Evolutionary conservation across 2,888 invertebrate species (phyloP), one percentile per base, ranked within the genome.

Genomic region (Buathra laborator): DNA sequence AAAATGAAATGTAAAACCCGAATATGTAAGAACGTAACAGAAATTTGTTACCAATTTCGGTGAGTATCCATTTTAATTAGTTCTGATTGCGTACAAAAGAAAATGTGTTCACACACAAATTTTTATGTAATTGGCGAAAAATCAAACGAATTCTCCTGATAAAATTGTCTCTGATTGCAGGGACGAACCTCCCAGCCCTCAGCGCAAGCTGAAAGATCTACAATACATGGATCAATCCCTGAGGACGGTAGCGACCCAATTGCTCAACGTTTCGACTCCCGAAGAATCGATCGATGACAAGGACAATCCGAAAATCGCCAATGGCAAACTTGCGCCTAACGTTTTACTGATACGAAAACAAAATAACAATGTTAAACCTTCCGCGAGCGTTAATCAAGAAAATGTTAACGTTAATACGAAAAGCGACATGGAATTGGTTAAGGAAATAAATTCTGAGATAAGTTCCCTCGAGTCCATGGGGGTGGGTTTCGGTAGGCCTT

Each of bases 211-310:
- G 62, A 93, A 93, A 77, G 91, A 93, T 71, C 87, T 93, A 51
- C 92, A 90, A 64, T 89, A 90, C 70, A 94, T 94, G 86, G 93
- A 94, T 64, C 91, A 92, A 68, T 93, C 94, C 0, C 71, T 94
- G 79, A 90, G 93, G 80, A 93, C 93, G 3, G 92, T 94, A 16
- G 92, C 94, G n/a, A 94, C 94, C 3, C 94, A 94, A 75, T 85
- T 94, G 44, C 82, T 94, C 16, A 94, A 94, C 84, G 90, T 91
- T 3, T 90, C 93, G 12, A 86, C 78, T 19, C 81, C 89, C 0
- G 85, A 90, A 2, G 87, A 86, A 6, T 19, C 78, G 2, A n/a
- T 74, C 0, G 86, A 74, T 3, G 46, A 76, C 9, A 81, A 53
- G 5, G 74, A 83, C 10, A 83, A 83, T 10, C 32, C 64, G 0